Evolutionary conservation across 1,140 invertebrate species (phyloP), one percentile per base, ranked within the genome.

Genomic region (Bombus vancouverensis): DNA sequence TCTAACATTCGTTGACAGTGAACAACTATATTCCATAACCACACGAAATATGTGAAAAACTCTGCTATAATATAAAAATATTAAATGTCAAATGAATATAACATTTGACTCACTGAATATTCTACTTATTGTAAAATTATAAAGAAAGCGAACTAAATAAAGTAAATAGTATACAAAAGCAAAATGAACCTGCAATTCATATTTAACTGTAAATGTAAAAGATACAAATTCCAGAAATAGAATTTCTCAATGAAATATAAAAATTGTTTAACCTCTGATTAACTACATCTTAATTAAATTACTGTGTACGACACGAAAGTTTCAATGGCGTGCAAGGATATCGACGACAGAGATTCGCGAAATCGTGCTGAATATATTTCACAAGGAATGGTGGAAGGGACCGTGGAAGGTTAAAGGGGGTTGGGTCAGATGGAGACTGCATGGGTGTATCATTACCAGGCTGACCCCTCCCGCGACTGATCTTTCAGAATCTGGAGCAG

Each of bases 401-500:
- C 34, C 39, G 82, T 32, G 85, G 47, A 85, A 89, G 85, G 78
- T 87, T 87, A 84, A 87, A 82, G 81, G 81, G 83, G 84, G 87
- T 86, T 83, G 89, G 87, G 86, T 87, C 77, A 83, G 59, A 79
- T 71, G 85, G 81, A 88, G 88, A 70, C 86, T 42, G 70, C 76
- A 89, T 90, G 81, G 89, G 86, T 91, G 90, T 93, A 91, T 93
- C 86, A 93, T 94, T 93, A 94, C 83, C 86, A 53, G 39, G 90
- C 87, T 90, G 88, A 91, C 88, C 91, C 89, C 88, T 86, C 85
- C 90, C 83, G 88, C 88, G 89, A 89, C 89, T 92, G 92, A 91
- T 92, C 92, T 92, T 92, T 92, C 81, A 87, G 89, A 93, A 92
- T 92, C 89, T 92, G 88, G 91, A 93, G 89, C 92, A 92, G 81